phyloP scores from a whole-genome alignment of 2,888 invertebrate genomes.

The Oligia strigilis region DNA sequence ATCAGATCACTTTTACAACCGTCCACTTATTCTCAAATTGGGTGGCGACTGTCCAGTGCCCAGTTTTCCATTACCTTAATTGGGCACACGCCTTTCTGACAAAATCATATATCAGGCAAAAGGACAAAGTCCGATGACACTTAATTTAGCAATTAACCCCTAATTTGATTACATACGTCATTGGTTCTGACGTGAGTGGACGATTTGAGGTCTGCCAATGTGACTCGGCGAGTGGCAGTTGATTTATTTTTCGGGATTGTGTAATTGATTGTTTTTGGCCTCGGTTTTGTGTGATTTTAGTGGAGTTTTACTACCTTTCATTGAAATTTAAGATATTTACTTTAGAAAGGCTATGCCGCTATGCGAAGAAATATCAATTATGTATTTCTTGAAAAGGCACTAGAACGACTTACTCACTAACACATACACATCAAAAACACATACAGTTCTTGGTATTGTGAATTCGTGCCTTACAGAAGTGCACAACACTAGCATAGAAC shows the following conservation, averaged over 20 bases:
- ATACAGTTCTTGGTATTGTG: background rate
- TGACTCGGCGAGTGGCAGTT: constrained; percentile 33
- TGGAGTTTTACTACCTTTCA: background rate
- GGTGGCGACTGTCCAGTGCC: constrained; percentile 35
- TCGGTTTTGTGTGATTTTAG: constrained; percentile 9
- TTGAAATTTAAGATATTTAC: background rate
- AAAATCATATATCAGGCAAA: constrained; percentile 87
- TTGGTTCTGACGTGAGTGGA: constrained; percentile 71
- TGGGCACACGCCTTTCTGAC: constrained; percentile 81
- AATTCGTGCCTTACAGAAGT: background rate
- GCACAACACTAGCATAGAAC: background rate
- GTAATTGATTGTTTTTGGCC: constrained; percentile 24
- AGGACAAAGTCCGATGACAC: constrained; percentile 84
- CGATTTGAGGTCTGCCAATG: constrained; percentile 64
- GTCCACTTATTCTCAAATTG: constrained; percentile 62
- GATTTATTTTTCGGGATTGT: constrained; percentile 47
- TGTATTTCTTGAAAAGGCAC: background rate
- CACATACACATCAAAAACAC: background rate
- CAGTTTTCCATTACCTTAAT: constrained; percentile 77
- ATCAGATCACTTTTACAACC: constrained; percentile 60
- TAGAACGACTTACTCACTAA: background rate
- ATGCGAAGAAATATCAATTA: background rate
- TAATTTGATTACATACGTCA: constrained; percentile 89
- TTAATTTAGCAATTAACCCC: constrained; percentile 89
- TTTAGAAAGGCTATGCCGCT: background rate